Evolutionary conservation across 2,113 vertebrate genomes (phyloP), one percentile per base, ranked within the genome.

Genomic region (Eolophus roseicapilla): DNA sequence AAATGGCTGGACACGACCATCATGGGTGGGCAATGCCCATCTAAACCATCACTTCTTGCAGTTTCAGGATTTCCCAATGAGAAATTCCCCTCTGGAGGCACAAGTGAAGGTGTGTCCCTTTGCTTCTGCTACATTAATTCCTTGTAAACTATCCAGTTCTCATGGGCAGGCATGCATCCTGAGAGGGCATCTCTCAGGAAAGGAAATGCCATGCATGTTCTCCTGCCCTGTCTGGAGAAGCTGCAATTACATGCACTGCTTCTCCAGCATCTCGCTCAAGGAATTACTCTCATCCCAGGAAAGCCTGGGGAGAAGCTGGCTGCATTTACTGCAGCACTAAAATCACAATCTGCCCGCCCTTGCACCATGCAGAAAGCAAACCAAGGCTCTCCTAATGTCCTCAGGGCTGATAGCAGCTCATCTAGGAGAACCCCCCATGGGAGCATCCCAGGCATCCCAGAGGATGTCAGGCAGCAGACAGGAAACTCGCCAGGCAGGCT

Each of bases 401-500:
- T 19, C 0, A 2, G 57, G 55, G 50, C 24, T 47, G n/a, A 18
- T 2, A 44, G 55, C 14, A 6, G n/a, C 63, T 92, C 39, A 37
- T 13, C 65, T 5, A 13, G 57, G 65, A 67, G 5, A 5, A 82
- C 8, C 41, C 35, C 7, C 18, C 8, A n/a, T 18, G 3, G 0
- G 9, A 79, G 46, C 17, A 89, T 31, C 41, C 13, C 24, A 1
- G 8, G 55, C 23, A 85, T 71, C n/a, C 55, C 6, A 0, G 33
- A 23, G 60, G 37, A 46, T n/a, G 64, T 3, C 50, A 49, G 39
- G 78, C 23, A 88, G 50, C 21, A 75, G 55, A 17, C 31, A 50
- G 73, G 46, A 91, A 97, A 92, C 92, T 47, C 1, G 10, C 91
- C 73, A 5, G 92, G 94, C 94, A 91, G 86, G 94, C 68, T 96